Percentiles rank a stretch among this genome's conserved stretches.
Conservation (phyloP, 2,797 vertebrate genomes). For the Premnoplex brunnescens region DNA sequence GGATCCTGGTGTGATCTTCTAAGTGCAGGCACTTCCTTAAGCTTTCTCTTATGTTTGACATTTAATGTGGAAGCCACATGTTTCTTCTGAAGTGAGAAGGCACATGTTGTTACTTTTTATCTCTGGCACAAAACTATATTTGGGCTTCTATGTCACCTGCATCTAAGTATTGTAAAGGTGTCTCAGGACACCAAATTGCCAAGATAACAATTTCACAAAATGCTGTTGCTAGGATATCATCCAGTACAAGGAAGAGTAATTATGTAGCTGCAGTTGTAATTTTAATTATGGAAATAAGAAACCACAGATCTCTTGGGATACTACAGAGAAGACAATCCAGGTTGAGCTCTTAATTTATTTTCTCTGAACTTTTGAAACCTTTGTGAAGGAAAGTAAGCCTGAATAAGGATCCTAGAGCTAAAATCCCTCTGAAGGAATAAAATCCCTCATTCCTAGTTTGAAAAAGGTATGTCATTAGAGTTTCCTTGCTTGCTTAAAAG, state of each 20-base stretch:
- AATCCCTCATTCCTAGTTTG: not conserved
- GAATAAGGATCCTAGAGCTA: not conserved
- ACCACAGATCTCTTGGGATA: not conserved
- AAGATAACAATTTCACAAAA: not conserved
- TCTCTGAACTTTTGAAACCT: not conserved
- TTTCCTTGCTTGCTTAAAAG: not conserved
- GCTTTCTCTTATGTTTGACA: not conserved
- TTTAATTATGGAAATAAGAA: constrained; percentile 48
- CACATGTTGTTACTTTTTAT: not conserved
- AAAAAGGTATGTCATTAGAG: not conserved
- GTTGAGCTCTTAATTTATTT: not conserved
- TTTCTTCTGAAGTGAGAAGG: not conserved
- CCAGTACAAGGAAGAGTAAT: constrained; percentile 11
- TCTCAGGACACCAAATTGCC: not conserved
- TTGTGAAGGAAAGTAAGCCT: not conserved
- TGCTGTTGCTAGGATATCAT: not conserved
- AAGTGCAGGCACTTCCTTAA: not conserved
- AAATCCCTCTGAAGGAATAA: not conserved
- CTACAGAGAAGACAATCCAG: not conserved
- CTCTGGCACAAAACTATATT: not conserved
- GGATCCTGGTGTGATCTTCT: not conserved
- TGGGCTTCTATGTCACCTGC: not conserved
- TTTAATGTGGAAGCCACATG: not conserved
- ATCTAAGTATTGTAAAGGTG: not conserved
- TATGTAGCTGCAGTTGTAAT: not conserved